Conservation (phyloP, 2,797 vertebrate genomes). For the Pteronotus mesoamericanus region DNA sequence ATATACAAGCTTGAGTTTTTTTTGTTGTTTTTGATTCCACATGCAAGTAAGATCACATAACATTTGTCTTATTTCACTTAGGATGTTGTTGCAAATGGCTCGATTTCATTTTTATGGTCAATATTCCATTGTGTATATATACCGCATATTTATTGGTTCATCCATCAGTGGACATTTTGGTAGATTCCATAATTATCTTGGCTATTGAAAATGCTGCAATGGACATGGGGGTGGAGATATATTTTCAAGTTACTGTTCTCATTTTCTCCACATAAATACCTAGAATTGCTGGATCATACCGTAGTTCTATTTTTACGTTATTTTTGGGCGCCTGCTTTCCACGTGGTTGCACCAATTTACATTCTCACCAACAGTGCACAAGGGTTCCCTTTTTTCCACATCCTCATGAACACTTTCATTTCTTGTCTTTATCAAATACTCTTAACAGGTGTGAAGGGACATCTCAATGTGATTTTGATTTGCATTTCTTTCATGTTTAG, state of each 20-base stretch:
- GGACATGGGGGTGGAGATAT: neutral
- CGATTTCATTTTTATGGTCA: neutral
- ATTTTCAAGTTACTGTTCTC: neutral
- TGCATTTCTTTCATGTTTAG: neutral
- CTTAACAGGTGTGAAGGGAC: neutral
- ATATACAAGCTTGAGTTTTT: neutral
- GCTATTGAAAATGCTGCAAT: neutral
- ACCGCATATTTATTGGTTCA: neutral
- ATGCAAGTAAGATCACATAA: neutral
- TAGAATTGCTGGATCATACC: neutral
- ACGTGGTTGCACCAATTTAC: neutral
- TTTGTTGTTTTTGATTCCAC: neutral
- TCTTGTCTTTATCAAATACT: neutral
- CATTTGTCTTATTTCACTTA: neutral
- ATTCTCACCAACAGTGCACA: neutral
- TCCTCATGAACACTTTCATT: neutral
- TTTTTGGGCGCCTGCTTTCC: neutral
- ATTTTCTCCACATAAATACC: neutral
- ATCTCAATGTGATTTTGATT: neutral
- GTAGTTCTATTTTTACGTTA: neutral
- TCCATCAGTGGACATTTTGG: neutral
- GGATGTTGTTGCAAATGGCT: neutral
- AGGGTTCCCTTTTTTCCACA: neutral
- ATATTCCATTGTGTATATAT: neutral
- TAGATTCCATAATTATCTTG: neutral